Base-by-base conservation (phyloP, 2,888 invertebrate genomes). In the Agriotes lineatus region DNA sequence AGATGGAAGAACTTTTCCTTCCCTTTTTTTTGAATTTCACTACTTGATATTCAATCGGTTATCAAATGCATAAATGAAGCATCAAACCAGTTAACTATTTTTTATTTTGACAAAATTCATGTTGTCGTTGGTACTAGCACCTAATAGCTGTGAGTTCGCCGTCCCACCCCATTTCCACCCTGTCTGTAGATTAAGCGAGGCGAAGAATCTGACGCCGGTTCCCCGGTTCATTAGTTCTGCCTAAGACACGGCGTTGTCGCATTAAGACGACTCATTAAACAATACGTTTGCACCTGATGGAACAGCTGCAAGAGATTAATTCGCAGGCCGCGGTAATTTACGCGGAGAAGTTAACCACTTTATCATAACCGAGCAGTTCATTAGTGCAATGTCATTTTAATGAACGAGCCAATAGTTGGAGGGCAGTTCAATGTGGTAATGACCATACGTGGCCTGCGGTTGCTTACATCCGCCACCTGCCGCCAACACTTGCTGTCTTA, bases 241-340 rank as follows among this genome's bases (percentile, higher is more conserved):
- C 19, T 19, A 45, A 48, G 22, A 33, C 52, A 5, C 52, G 37
- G 39, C 33, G 14, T 10, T 61, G 61, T 61, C 61, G 35, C 42
- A 20, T 45, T 64, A 37, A 64, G 30, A 64, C 57, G 33, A 57
- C 45, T 50, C 58, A 57, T 64, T 64, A 60, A 54, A 42, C 60
- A 52, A 60, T 67, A 18, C 57, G 25, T 67, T 67, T 67, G 48
- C 66, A 67, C 66, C 60, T 67, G 66, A 67, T 60, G 52, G 48
- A 56, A 45, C 66, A n/a, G n/a, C n/a, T 60, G 66, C 66, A 60
- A 22, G 44, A 44, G 60, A 67, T 67, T 60, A 67, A 67, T 59
- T 60, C 54, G 35, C 59, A 14, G 50, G 18, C 22, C 7, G 54
- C 25, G 33, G 33, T 45, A 67, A 60, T 67, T 67, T 67, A 60